Evolutionary conservation across 2,797 vertebrate species (phyloP), one percentile per base, ranked within the genome.

Genomic region (Centropyge bicolor): DNA sequence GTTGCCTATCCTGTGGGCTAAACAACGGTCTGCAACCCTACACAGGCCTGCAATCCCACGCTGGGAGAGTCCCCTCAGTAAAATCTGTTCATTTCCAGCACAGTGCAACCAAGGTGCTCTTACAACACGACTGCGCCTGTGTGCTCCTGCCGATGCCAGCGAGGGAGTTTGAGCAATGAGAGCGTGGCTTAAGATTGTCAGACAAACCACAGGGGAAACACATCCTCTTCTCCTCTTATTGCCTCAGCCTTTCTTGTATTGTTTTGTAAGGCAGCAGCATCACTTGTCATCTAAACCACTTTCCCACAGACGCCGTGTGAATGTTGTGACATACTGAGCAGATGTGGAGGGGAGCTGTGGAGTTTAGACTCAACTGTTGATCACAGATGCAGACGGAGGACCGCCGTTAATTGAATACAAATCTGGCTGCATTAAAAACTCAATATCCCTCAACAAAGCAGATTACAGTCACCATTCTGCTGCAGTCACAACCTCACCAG

Each of bases 181-280:
- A 86, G 81, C 45, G 70, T 74, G 84, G 85, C 83, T 92, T 81
- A 78, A 90, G 83, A 90, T 75, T 86, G 89, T 92, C 87, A 91
- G 82, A 85, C 76, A 85, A 86, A 88, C 81, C 84, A 75, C 86
- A 83, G 80, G 81, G 85, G 70, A 88, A 85, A 87, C 80, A 75
- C 86, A 88, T 85, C 88, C 88, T 86, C 79, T 59, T 74, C 79
- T 74, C 55, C 85, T 89, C 77, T 79, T 76, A 85, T 86, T 92
- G 87, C 86, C 78, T 85, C 81, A 78, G 75, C 76, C 68, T 88
- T 75, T 86, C 80, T 86, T 84, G 72, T 84, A 68, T 82, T 84
- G 85, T 90, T 88, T 84, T 82, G 75, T 83, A 79, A 60, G 35
- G 65, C 31, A 65, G 70, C 62, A 27, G 77, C 75, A 56, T 77